These are phyloP conservation scores for Synodontis membranacea DNA, from an alignment of 2,113 vertebrate genomes.

Conservation along the genomic window DNA sequence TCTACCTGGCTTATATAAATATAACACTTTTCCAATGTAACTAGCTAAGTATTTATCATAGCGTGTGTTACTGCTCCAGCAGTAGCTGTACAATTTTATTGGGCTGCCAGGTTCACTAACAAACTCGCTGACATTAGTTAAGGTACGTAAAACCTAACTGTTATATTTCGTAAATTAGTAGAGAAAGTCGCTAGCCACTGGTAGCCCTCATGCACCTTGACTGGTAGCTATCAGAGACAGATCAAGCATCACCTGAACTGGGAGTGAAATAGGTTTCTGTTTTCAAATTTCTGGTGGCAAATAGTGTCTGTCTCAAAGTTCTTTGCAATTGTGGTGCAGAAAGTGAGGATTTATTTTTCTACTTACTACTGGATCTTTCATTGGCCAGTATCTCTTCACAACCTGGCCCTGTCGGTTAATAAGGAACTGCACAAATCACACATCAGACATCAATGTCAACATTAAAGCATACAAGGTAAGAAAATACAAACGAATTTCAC, in stretches of 20 bases:
- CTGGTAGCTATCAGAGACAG: not conserved
- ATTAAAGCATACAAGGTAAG: not conserved
- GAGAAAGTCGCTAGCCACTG: not conserved
- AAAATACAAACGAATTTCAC: not conserved
- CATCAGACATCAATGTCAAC: constrained; percentile 5
- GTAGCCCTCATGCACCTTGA: not conserved
- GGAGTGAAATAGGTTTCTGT: not conserved
- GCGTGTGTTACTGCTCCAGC: not conserved
- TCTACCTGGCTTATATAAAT: too few relatives aligned
- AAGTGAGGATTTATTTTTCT: not conserved
- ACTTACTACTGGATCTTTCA: constrained; percentile 88
- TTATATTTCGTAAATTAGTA: not conserved
- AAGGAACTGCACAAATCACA: constrained; percentile 80
- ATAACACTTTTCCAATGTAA: too few relatives aligned
- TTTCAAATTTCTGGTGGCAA: not conserved
- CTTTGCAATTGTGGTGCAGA: not conserved
- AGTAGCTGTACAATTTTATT: not conserved
- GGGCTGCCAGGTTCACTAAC: too few relatives aligned
- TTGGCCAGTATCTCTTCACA: constrained; percentile 86
- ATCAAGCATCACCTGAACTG: not conserved
- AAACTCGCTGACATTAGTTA: too few relatives aligned
- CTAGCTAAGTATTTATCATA: too few relatives aligned
- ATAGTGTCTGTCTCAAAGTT: not conserved
- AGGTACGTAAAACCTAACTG: not conserved
- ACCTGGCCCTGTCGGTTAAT: constrained; percentile 90